Percentiles rank a stretch among this genome's conserved stretches.
Conservation (phyloP, 1,140 invertebrate species). For the Sesamia nonagrioides region DNA sequence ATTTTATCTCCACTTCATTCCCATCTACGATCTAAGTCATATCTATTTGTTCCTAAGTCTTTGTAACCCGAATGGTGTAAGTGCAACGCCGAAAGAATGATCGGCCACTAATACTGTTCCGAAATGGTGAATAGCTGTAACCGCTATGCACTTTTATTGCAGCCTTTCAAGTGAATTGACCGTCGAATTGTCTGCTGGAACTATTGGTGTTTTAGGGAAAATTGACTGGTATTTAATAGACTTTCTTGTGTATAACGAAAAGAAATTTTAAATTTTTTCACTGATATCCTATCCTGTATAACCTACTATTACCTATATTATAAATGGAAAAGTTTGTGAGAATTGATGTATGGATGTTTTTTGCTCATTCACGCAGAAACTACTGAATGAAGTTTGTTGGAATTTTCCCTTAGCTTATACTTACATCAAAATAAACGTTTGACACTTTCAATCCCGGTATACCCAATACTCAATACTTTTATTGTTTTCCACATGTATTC, state of each 20-base stretch:
- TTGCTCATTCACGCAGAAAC: too few species aligned
- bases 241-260: not conserved
- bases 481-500: too few species aligned
- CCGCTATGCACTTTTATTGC: constrained; percentile 64
- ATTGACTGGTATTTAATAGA: not conserved
- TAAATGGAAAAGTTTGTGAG: too few species aligned
- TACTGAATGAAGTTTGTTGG: too few species aligned
- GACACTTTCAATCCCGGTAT: too few species aligned
- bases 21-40: constrained; percentile 28
- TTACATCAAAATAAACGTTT: too few species aligned
- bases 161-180: constrained; percentile 48
- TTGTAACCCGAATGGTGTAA: constrained; percentile 60
- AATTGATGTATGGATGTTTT: too few species aligned
- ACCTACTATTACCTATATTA: too few species aligned
- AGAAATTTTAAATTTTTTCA: too few species aligned
- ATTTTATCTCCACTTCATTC: not conserved
- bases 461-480: too few species aligned
- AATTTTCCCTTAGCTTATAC: too few species aligned
- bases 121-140: constrained; percentile 61
- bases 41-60: constrained; percentile 39
- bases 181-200: constrained; percentile 14
- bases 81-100: constrained; percentile 67
- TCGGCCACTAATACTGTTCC: constrained; percentile 65
- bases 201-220: constrained; percentile 29
- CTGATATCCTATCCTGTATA: too few species aligned